Percentiles rank a stretch among this genome's conserved stretches.
phyloP scores from a whole-genome alignment of 2,888 invertebrate genomes.

The Oscheius sp. region DNA sequence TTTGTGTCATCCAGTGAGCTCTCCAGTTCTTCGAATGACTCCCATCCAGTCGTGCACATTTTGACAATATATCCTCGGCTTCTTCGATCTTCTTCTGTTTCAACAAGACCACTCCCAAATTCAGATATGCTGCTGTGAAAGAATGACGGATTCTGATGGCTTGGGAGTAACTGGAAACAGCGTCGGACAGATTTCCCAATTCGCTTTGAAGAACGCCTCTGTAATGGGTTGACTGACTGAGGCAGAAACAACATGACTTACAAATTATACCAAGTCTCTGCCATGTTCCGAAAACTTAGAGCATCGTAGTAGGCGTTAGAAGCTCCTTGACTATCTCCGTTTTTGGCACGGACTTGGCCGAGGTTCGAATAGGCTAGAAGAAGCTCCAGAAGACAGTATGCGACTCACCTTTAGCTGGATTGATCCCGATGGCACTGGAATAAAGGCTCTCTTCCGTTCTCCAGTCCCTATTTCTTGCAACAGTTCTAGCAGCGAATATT shows the following conservation, averaged over 20 bases:
- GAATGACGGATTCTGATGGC: constrained; percentile 12
- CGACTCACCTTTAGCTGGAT: constrained; percentile 92
- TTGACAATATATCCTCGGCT: constrained; percentile 21
- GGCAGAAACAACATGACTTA: constrained; percentile 78
- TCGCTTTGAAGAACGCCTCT: constrained; percentile 31
- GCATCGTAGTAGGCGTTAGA: constrained; percentile 91
- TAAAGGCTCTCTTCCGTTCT: constrained; percentile 79
- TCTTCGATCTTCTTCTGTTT: constrained; percentile 7
- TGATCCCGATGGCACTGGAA: constrained; percentile 88
- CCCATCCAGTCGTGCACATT: constrained; percentile 16
- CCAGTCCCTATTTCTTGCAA: constrained; percentile 56
- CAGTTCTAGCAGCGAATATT: constrained; percentile 40
- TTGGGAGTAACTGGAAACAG: constrained; percentile 12
- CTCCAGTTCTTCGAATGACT: constrained; percentile 87
- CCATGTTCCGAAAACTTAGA: constrained; percentile 92
- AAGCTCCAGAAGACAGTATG: neutral
- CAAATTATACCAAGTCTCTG: constrained; percentile 98
- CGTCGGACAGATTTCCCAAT: constrained; percentile 19
- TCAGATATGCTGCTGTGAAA: constrained; percentile 29
- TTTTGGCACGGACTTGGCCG: constrained; percentile 91
- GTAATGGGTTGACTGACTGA: neutral
- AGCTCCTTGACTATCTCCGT: constrained; percentile 88
- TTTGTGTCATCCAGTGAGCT: constrained; percentile 89
- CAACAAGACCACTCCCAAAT: constrained; percentile 27
- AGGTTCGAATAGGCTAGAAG: constrained; percentile 83